A percentile compares a stretch with the other conserved stretches of the same genome.
Evolutionary conservation across 2,888 invertebrate species (phyloP).

Genomic region (Polyploca ridens): DNA sequence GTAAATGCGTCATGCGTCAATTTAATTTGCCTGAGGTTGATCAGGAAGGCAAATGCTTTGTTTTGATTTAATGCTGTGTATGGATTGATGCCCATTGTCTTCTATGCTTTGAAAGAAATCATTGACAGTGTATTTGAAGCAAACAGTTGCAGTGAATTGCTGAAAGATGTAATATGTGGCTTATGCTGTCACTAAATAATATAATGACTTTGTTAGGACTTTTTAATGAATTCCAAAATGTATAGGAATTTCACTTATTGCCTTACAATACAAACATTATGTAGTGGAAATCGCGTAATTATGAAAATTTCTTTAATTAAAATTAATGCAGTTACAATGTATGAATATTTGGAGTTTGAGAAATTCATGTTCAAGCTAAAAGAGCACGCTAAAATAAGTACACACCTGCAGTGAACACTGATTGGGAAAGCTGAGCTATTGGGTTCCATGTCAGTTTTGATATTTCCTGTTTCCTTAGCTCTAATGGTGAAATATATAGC

Average conservation of each 20-base stretch:
- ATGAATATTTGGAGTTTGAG: neutral
- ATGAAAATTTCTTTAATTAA: neutral
- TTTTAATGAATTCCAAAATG: neutral
- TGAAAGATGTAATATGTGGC: too few relatives aligned
- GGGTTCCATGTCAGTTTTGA: slow-evolving; percentile 65
- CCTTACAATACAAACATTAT: neutral
- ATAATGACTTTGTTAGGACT: too few relatives aligned
- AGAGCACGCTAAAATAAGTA: slow-evolving; percentile 42
- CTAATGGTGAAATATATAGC: slow-evolving; percentile 34
- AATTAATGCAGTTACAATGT: neutral
- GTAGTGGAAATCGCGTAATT: neutral
- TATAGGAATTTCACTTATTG: neutral
- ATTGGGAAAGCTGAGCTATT: slow-evolving; percentile 65
- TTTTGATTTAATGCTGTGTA: neutral
- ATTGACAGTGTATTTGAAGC: neutral
- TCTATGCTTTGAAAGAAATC: neutral
- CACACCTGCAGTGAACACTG: slow-evolving; percentile 67
- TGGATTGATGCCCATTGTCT: neutral
- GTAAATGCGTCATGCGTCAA: neutral
- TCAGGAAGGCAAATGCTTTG: neutral
- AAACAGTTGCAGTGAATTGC: neutral
- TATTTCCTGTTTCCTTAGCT: slow-evolving; percentile 58
- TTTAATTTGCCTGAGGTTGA: neutral
- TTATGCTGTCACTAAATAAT: too few relatives aligned
- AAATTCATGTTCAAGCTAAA: slow-evolving; percentile 17